Base-by-base conservation (phyloP, 2,113 vertebrate genomes). In the Cyanistes caeruleus region DNA sequence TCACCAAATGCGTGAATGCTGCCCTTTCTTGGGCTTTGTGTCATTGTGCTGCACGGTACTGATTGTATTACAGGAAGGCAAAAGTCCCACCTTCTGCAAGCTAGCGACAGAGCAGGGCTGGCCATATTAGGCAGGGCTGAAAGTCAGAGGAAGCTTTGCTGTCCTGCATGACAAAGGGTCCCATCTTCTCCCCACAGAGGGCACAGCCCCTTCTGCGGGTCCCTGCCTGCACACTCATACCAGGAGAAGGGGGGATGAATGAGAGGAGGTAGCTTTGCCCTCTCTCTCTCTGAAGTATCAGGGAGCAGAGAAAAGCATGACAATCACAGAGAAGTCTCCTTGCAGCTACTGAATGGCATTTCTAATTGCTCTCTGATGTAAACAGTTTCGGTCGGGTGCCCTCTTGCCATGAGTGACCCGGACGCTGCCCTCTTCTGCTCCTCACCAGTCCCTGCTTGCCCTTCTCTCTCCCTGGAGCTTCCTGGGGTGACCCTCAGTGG, bases 191-290 rank as follows among this genome's bases (percentile, higher is more conserved):
- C 18, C 7, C 2, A 1, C 22, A 37, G 23, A 31, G 13, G 27
- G 11, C 4, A 52, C 1, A 63, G 18, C 30, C 23, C n/a, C 13
- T 16, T 33, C 10, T 17, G 4, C 3, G 8, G 3, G 4, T 63
- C 33, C 19, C 43, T 73, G 43, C 27, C 51, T 59, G 25, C 0
- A 0, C 22, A 18, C 16, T 46, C 4, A 24, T 7, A 13, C 28
- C 11, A 12, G 25, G 37, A 79, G 55, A 33, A 33, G 22, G 1
- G 5, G 35, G 41, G 31, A 9, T 56, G 52, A 25, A 28, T 30
- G 30, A 63, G 20, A 69, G 39, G 33, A 23, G 5, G 15, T 3
- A 27, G n/a, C 37, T 60, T 53, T 87, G 49, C n/a, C 24, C 10
- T 56, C 16, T 79, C n/a, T 85, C 11, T 23, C 44, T 87, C 37